Conservation (phyloP, 2,888 invertebrate species). For the Trissoscelio sp. region DNA sequence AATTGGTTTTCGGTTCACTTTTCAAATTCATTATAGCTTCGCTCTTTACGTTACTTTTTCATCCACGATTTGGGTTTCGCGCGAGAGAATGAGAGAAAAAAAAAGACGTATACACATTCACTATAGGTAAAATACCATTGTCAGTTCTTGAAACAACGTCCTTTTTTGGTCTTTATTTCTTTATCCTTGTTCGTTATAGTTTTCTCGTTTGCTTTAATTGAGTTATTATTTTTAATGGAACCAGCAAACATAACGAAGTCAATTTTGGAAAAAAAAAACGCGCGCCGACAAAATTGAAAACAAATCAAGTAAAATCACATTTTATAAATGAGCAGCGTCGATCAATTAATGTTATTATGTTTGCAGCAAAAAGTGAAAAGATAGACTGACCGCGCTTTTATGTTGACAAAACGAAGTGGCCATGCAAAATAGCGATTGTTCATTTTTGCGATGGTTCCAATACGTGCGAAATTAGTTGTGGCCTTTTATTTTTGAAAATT, state of each 20-base stretch:
- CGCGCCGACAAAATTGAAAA: not conserved
- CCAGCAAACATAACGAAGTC: not conserved
- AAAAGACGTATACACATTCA: too few relatives aligned
- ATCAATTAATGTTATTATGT: slow-evolving; percentile 5
- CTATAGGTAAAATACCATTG: not conserved
- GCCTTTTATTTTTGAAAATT: slow-evolving; percentile 5
- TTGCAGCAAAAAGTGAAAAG: not conserved
- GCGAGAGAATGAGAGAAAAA: slow-evolving; percentile 1
- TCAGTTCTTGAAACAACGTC: slow-evolving; percentile 10
- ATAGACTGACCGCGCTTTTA: not conserved
- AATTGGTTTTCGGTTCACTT: slow-evolving; percentile 38
- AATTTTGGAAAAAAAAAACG: not conserved
- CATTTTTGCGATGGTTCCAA: not conserved
- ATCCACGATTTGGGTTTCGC: slow-evolving; percentile 10
- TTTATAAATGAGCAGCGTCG: slow-evolving; percentile 3
- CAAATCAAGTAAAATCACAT: not conserved
- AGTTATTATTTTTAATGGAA: slow-evolving; percentile 1
- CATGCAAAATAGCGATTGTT: slow-evolving; percentile 5
- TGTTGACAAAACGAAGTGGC: not conserved
- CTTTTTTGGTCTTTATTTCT: not conserved
- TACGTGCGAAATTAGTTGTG: not conserved
- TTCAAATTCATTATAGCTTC: slow-evolving; percentile 31
- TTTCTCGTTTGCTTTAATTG: slow-evolving; percentile 10
- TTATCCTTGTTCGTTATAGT: not conserved
- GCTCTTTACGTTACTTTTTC: slow-evolving; percentile 28